Evolutionary conservation across 2,113 vertebrate genomes (phyloP).

Genomic region (Cyanocitta stelleri): DNA sequence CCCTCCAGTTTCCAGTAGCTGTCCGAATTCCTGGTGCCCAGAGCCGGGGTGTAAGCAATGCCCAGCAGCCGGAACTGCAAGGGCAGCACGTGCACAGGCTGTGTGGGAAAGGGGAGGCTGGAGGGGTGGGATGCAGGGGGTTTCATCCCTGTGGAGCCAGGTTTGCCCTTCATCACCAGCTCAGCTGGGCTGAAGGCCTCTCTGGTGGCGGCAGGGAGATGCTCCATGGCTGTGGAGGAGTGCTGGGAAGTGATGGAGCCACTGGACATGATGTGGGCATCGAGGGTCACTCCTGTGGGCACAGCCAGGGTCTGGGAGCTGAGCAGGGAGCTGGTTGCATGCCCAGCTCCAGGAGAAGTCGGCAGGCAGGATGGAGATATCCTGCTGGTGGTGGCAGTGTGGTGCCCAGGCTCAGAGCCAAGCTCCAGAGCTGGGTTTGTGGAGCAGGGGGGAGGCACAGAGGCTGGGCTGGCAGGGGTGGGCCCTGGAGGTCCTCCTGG

Average conservation of each 20-base stretch:
- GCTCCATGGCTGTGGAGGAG: background rate
- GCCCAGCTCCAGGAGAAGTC: background rate
- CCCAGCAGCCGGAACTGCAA: conserved; percentile 9
- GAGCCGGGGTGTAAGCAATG: background rate
- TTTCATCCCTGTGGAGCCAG: background rate
- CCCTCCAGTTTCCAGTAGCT: background rate
- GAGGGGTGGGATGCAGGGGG: background rate
- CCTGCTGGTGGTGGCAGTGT: accelerated
- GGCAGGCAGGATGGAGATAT: background rate
- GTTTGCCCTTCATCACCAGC: accelerated
- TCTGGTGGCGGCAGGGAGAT: background rate
- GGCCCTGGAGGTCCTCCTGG: background rate
- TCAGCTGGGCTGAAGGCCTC: background rate
- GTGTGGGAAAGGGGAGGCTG: background rate
- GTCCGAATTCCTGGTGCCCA: background rate
- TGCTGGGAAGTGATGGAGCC: background rate
- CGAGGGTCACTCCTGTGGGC: background rate
- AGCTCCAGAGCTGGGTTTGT: accelerated
- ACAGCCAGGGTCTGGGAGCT: background rate
- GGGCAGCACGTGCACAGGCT: background rate
- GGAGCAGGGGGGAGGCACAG: background rate
- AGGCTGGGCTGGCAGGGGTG: background rate
- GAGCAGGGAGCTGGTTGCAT: background rate
- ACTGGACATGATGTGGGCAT: accelerated
- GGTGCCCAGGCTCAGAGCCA: background rate